Evolutionary conservation across 2,888 invertebrate genomes (phyloP).

Genomic region (Coelopa pilipes): DNA sequence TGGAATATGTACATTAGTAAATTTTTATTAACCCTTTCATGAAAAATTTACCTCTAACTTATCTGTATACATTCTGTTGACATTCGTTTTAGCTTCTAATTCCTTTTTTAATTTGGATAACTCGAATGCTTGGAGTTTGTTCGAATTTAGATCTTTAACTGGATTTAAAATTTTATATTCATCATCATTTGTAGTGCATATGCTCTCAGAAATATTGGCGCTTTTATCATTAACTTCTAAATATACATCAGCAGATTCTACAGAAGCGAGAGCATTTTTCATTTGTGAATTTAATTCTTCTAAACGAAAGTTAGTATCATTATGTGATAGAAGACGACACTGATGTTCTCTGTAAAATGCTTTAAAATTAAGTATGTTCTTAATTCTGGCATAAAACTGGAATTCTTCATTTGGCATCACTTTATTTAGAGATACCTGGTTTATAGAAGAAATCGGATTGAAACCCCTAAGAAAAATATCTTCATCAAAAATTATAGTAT

Average conservation of each 20-base stretch:
- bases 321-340: constrained; percentile 43
- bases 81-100: constrained; percentile 71
- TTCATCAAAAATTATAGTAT: constrained; percentile 72
- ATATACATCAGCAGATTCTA: constrained; percentile 12
- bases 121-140: constrained; percentile 57
- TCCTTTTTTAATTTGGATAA: constrained; percentile 76
- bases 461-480: constrained; percentile 86
- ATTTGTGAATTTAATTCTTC: constrained; percentile 57
- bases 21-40: constrained; percentile 10
- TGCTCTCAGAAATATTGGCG: constrained; percentile 43
- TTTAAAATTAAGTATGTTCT: constrained; percentile 51
- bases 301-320: constrained; percentile 51
- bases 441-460: constrained; percentile 71
- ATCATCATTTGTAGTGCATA: too few species aligned
- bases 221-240: constrained; percentile 41
- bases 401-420: constrained; percentile 48
- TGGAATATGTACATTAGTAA: constrained; percentile 40
- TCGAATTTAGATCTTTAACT: background rate
- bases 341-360: constrained; percentile 46
- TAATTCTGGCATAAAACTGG: constrained; percentile 55
- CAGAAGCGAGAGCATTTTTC: constrained; percentile 44
- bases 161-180: too few species aligned
- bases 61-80: constrained; percentile 74
- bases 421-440: constrained; percentile 35
- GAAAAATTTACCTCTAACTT: constrained; percentile 70